Percentiles rank a stretch among this genome's conserved stretches.
These are phyloP conservation scores for Drymonia ruficornis DNA, from an alignment of 2,888 invertebrate species.

Conservation along the genomic window DNA sequence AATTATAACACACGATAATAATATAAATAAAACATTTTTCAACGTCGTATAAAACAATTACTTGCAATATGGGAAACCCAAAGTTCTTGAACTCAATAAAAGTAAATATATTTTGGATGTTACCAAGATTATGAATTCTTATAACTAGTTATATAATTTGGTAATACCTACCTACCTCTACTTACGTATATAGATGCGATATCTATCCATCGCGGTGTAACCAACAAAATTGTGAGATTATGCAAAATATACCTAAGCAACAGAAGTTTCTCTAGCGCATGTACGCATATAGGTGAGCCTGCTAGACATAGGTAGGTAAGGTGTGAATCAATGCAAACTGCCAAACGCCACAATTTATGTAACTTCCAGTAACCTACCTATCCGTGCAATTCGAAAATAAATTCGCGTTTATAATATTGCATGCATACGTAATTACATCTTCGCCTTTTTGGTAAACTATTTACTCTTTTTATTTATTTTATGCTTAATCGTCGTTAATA, in stretches of 20 bases:
- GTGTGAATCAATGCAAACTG: slow-evolving; percentile 45
- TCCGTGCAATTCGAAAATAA: slow-evolving; percentile 16
- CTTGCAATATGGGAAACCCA: no score
- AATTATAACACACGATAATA: no score
- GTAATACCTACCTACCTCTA: slow-evolving; percentile 9
- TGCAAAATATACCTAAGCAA: slow-evolving; percentile 44
- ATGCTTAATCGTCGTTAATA: background rate
- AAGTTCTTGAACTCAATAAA: no score
- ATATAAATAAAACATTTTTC: no score
- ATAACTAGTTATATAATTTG: slow-evolving; percentile 17
- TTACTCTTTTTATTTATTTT: background rate
- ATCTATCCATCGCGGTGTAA: slow-evolving; percentile 45
- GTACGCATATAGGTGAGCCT: slow-evolving; percentile 8
- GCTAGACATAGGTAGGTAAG: slow-evolving; percentile 22
- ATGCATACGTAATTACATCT: no score
- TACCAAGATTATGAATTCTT: no score
- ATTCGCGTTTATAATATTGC: slow-evolving; percentile 22
- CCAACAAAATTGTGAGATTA: slow-evolving; percentile 53
- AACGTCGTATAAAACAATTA: no score
- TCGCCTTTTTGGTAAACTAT: no score
- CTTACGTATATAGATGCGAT: slow-evolving; percentile 20
- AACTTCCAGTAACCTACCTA: slow-evolving; percentile 13
- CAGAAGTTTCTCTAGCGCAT: slow-evolving; percentile 44
- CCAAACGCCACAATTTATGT: slow-evolving; percentile 28
- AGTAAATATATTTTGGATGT: no score